Percentiles rank a stretch among this genome's conserved stretches.
These are phyloP conservation scores for Cetoscarus ocellatus DNA, from an alignment of 2,797 vertebrate species.

Conservation along the genomic window DNA sequence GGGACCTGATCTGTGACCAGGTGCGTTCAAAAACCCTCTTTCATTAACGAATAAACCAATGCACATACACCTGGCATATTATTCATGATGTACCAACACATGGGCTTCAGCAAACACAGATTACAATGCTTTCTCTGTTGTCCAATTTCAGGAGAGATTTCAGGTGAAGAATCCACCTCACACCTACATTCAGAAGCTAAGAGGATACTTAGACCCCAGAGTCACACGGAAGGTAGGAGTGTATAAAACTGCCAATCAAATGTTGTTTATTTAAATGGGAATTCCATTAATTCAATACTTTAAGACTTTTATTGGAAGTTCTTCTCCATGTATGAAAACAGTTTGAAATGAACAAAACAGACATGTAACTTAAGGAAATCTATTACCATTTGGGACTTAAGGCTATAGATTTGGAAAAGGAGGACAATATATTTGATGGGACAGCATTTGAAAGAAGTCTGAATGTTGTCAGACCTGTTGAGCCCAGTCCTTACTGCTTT, in stretches of 20 bases:
- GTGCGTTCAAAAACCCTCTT: conserved; percentile 61
- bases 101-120: conserved; percentile 4
- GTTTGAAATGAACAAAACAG: neutral
- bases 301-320: neutral
- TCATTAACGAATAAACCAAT: neutral
- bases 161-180: conserved; percentile 99
- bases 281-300: neutral
- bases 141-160: conserved; percentile 91
- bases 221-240: conserved; percentile 96
- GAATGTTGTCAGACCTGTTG: too few relatives aligned
- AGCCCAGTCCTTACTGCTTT: too few relatives aligned
- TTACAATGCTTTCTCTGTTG: conserved; percentile 22
- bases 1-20: conserved; percentile 95
- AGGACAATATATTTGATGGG: too few relatives aligned
- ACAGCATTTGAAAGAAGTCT: too few relatives aligned
- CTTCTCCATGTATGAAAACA: neutral
- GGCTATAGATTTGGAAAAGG: too few relatives aligned
- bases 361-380: neutral
- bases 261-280: conserved; percentile 3
- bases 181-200: conserved; percentile 97
- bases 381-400: too few relatives aligned
- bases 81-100: neutral
- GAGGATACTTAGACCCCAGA: conserved; percentile 95
- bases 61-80: conserved; percentile 2
- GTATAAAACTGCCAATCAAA: neutral